Base-by-base conservation (phyloP, 2,113 vertebrate species). In the Oreochromis spilurus region DNA sequence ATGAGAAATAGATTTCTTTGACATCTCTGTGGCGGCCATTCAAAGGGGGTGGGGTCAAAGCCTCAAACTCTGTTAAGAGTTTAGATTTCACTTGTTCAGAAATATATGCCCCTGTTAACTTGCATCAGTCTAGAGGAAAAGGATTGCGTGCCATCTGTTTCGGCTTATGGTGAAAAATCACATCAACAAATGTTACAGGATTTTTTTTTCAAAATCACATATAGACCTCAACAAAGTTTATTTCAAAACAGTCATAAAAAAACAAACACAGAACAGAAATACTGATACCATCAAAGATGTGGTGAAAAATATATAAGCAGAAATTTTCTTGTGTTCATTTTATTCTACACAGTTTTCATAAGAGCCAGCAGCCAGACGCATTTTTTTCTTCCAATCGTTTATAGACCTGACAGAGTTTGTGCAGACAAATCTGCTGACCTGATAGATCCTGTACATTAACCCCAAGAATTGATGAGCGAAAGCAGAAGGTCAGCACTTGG, bases 401-500 rank as follows among this genome's bases (percentile, higher is more conserved):
- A 84, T 84, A 91, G 81, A 89, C 84, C 82, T 54, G 84, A 90
- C 88, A 92, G 45, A 75, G 82, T 79, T 82, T 52, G 78, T 40
- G 26, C 77, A 94, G 91, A 94, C 77, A 89, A 94, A 92, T 95
- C 81, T 90, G 92, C 92, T 93, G 93, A 94, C 92, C 92, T 90
- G 86, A 92, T 90, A 91, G 89, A 93, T 93, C 88, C 84, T 84
- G 90, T 92, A 95, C 94, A 95, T 95, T 94, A 94, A 92, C 90
- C 84, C 88, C 45, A 19, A 90, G 88, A 95, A 95, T 93, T 95
- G 94, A 96, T 95, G 94, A 96, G 94, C 90, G 85, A 94, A 96
- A 95, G 95, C 94, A 95, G 88, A 96, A 95, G 95, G 95, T 96
- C 96, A 96, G 81, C 83, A 79, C 87, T 94, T 94, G 92, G 95